Base-by-base conservation (phyloP, 2,113 vertebrate species). In the Gasterosteus aculeatus region DNA sequence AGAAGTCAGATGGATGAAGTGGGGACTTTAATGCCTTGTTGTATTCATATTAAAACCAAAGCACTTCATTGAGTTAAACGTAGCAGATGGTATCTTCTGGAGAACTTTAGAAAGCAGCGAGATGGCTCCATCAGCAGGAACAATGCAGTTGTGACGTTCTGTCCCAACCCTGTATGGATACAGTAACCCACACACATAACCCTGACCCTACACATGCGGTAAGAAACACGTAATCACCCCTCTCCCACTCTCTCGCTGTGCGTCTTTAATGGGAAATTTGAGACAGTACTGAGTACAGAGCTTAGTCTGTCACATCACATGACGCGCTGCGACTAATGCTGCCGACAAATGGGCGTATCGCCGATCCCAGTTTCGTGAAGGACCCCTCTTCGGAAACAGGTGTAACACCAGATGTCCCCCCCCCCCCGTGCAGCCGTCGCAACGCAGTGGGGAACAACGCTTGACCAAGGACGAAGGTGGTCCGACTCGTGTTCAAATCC, bases 251-350 rank as follows among this genome's bases (percentile, higher is more conserved):
- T 77, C 75, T 77, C 75, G 81, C 71, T 85, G 70, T 90, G 84
- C 87, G 74, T 87, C 85, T 92, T 92, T 93, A 93, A 94, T 93
- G 89, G 91, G 93, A 92, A 93, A 94, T 91, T 68, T 91, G 92
- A 94, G 92, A 91, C 75, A 90, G 82, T 91, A 89, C 85, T 86
- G 91, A 92, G 90, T 86, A 86, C 80, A 87, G 89, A 88, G 92
- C 88, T 92, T 91, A 92, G 90, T 87, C 88, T 94, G 93, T 94
- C 93, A 93, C 89, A 92, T 90, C 91, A 89, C 90, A 94, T 93
- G 93, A 93, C 76, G 79, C 79, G 80, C 88, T 91, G 90, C 90
- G 88, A 91, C 91, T 94, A 93, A 94, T 93, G 91, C 90, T 83
- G 80, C 80, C 76, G 80, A 92, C 93, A 93, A 93, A 92, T 94